Base-by-base conservation (phyloP, 2,797 vertebrate species). In the Sebastes hubbsi region DNA sequence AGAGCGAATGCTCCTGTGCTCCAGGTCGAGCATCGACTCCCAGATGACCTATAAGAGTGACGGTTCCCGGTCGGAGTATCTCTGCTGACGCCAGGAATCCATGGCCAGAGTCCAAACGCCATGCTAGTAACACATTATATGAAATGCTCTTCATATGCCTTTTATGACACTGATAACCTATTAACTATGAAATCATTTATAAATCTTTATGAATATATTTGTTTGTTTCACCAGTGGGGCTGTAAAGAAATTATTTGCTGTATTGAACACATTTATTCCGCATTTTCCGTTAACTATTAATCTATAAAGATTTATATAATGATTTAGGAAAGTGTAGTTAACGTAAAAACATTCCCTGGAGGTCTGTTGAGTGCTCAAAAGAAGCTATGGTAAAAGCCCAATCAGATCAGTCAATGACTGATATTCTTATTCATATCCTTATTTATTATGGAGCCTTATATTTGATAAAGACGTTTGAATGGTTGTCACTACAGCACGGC, bases 31-130 rank as follows among this genome's bases (percentile, higher is more conserved):
- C 87, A 97, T 96, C 13, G 98, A 98, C 87, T 98, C 98, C 67
- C 97, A 97, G 88, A 94, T 96, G 95, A 97, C 97, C 8, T 97
- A 96, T 83, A 98, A 97, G 93, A 97, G 96, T 4, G 97, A 98
- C 81, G 94, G 92, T 55, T 97, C 95, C 61, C 95, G 95, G 6
- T 95, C 95, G 3, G 97, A 98, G 83, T 97, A 96, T 85, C 95
- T 97, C 60, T 98, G 96, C 90, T 99, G 65, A 94, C 2, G 2
- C 8, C 76, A 84, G 59, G 54, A 62, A 36, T 42, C 46, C 29
- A 66, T 46, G 67, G 82, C 77, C 65, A 77, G 46, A 42, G 4
- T n/a, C 20, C 56, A 79, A 52, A 77, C 38, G 61, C 64, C 76
- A 81, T 82, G 38, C 20, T 63, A 72, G 56, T 10, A 74, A 72